These are phyloP conservation scores for Hemichromis elongatus DNA, from an alignment of 2,113 vertebrate species.

Conservation along the genomic window DNA sequence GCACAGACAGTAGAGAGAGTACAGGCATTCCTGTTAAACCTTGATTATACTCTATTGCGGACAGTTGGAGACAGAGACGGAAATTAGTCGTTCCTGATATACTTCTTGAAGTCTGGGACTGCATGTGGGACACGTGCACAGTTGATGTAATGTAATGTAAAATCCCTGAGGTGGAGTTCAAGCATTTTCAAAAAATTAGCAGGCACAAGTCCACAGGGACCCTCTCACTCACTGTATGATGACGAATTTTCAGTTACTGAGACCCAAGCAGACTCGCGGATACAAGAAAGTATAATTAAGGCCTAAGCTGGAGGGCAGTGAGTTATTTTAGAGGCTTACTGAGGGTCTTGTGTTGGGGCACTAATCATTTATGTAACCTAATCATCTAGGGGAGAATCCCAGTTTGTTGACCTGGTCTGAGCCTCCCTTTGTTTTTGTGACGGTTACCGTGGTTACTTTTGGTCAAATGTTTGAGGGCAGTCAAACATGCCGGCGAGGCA, in stretches of 20 bases:
- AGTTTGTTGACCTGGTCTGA: slow-evolving; percentile 45
- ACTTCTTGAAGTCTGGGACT: background rate
- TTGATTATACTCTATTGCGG: background rate
- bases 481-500: background rate
- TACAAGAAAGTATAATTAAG: background rate
- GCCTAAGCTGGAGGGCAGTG: background rate
- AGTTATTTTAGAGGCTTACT: slow-evolving; percentile 19
- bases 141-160: background rate
- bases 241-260: background rate
- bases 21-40: background rate
- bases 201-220: background rate
- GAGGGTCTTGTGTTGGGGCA: slow-evolving; percentile 18
- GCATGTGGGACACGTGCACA: background rate
- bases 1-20: background rate
- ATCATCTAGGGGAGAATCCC: slow-evolving; percentile 58
- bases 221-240: background rate
- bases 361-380: slow-evolving; percentile 63
- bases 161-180: background rate
- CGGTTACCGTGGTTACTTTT: slow-evolving; percentile 44
- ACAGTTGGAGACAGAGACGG: background rate
- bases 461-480: slow-evolving; percentile 26
- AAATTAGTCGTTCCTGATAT: background rate
- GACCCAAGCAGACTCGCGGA: background rate
- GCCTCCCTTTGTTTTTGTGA: slow-evolving; percentile 47
- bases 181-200: background rate